Percentiles rank a stretch among this genome's conserved stretches.
Evolutionary conservation across 2,888 invertebrate species (phyloP).

Genomic region (Zaprionus obscuricornis): DNA sequence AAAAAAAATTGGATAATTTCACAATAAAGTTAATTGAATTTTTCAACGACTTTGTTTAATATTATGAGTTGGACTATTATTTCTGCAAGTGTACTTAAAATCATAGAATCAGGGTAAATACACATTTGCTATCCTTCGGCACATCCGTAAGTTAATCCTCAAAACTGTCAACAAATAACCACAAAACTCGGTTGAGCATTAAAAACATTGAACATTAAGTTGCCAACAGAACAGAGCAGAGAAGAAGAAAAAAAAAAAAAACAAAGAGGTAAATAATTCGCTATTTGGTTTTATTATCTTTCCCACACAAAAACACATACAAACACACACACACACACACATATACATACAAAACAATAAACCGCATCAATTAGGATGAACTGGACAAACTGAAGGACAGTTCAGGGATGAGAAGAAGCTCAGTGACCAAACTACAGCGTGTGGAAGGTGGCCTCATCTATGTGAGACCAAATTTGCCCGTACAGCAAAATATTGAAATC

Average conservation of each 20-base stretch:
- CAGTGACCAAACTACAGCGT: constrained; percentile 73
- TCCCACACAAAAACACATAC: too few relatives aligned
- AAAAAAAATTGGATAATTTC: too few relatives aligned
- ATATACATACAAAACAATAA: too few relatives aligned
- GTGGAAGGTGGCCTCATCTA: constrained; percentile 85
- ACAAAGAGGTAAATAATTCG: constrained; percentile 43
- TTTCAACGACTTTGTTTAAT: too few relatives aligned
- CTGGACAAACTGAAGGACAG: constrained; percentile 50
- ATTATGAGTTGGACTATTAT: too few relatives aligned
- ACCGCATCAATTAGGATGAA: constrained; percentile 62
- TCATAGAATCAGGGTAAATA: too few relatives aligned
- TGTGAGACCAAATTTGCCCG: constrained; percentile 83
- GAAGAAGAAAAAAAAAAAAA: constrained; percentile 27
- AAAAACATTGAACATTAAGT: constrained; percentile 1
- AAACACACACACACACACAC: too few relatives aligned
- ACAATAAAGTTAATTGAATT: too few relatives aligned
- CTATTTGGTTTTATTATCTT: constrained; percentile 18
- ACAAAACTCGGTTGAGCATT: constrained; percentile 24
- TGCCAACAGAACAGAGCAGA: too few relatives aligned
- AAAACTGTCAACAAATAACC: constrained; percentile 29
- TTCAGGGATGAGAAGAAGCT: constrained; percentile 34
- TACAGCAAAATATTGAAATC: constrained; percentile 84
- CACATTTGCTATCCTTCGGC: too few relatives aligned
- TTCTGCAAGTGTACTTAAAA: too few relatives aligned
- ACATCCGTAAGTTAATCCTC: background rate